phyloP scores from a whole-genome alignment of 2,888 invertebrate species.

The Tuta absoluta region DNA sequence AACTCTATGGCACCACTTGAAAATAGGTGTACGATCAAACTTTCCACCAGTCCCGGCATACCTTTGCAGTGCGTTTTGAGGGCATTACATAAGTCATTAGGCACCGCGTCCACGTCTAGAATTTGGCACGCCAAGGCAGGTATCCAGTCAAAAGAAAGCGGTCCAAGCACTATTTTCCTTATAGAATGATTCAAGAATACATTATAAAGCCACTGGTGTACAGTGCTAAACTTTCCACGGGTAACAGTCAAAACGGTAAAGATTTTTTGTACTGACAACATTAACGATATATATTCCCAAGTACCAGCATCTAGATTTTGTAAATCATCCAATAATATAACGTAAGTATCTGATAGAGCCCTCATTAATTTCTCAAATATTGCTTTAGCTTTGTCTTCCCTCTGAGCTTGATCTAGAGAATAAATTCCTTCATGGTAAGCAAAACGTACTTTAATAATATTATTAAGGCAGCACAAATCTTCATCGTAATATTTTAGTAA shows the following conservation, averaged over 20 bases:
- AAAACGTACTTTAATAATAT: conserved; percentile 76
- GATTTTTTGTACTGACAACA: conserved; percentile 60
- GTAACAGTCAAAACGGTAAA: conserved; percentile 62
- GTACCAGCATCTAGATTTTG: conserved; percentile 73
- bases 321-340: conserved; percentile 75
- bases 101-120: conserved; percentile 80
- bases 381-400: conserved; percentile 61
- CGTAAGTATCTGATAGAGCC: conserved; percentile 50
- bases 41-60: conserved; percentile 77
- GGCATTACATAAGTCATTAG: conserved; percentile 74
- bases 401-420: conserved; percentile 55
- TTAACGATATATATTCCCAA: conserved; percentile 67
- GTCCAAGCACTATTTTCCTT: conserved; percentile 67
- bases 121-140: conserved; percentile 82
- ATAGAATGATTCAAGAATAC: conserved; percentile 64
- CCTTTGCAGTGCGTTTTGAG: conserved; percentile 71
- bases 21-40: conserved; percentile 74
- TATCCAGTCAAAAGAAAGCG: conserved; percentile 63
- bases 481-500: conserved; percentile 57
- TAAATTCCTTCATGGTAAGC: conserved; percentile 69
- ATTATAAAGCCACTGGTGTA: conserved; percentile 66
- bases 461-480: conserved; percentile 80
- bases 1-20: conserved; percentile 71
- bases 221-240: conserved; percentile 64
- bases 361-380: conserved; percentile 65